These are phyloP conservation scores for Andrena haemorrhoa DNA, from an alignment of 2,888 invertebrate species.

Conservation along the genomic window DNA sequence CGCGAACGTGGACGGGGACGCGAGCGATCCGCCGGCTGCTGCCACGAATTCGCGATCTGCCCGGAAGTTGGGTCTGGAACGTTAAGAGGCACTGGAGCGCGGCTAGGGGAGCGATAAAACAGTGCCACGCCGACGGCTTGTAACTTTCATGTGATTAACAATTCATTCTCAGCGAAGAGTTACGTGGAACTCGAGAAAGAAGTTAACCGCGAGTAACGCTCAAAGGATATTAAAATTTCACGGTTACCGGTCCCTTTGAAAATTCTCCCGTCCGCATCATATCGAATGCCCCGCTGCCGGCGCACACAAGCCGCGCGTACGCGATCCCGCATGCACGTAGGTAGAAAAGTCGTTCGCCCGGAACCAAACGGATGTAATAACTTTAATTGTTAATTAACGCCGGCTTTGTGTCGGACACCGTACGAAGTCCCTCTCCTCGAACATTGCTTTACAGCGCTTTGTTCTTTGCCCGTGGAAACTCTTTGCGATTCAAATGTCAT, in stretches of 20 bases:
- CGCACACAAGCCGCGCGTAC: not conserved
- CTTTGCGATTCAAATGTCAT: slow-evolving; percentile 68
- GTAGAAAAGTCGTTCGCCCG: slow-evolving; percentile 66
- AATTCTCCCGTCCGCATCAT: slow-evolving; percentile 11
- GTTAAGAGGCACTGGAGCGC: too few species aligned
- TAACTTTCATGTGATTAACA: slow-evolving; percentile 8
- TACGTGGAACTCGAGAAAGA: not conserved
- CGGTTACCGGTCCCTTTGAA: slow-evolving; percentile 46
- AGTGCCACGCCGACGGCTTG: not conserved
- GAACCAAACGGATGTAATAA: slow-evolving; percentile 71
- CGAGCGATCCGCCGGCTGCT: slow-evolving; percentile 2
- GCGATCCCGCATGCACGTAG: slow-evolving; percentile 30
- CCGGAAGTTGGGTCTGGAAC: slow-evolving; percentile 29
- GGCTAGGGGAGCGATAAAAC: not conserved
- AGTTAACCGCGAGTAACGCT: slow-evolving; percentile 22
- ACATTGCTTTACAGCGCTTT: slow-evolving; percentile 64
- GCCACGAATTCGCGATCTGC: slow-evolving; percentile 45
- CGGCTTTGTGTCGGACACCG: slow-evolving; percentile 63
- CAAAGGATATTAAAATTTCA: slow-evolving; percentile 59
- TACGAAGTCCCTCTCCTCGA: slow-evolving; percentile 33
- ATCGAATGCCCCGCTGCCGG: slow-evolving; percentile 32
- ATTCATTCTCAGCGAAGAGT: slow-evolving; percentile 3
- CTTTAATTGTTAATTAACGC: slow-evolving; percentile 74
- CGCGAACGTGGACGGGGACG: slow-evolving; percentile 30
- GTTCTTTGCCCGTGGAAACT: slow-evolving; percentile 60